Conservation (phyloP, 1,140 invertebrate genomes). For the Thaumetopoea pityocampa region DNA sequence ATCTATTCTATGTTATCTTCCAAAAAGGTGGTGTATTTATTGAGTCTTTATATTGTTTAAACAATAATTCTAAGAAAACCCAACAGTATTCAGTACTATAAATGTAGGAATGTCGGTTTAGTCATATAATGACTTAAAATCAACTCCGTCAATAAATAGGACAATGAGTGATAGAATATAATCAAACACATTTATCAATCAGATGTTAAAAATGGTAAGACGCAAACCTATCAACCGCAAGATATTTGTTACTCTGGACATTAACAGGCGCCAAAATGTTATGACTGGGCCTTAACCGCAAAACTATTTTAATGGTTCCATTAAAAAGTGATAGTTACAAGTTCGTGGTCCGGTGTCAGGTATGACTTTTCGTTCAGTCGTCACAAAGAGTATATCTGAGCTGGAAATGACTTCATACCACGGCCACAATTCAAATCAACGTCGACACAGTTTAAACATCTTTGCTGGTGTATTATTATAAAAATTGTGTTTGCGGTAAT, state of each 20-base stretch:
- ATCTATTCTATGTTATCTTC: too few species aligned
- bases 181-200: constrained; percentile 46
- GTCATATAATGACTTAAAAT: constrained; percentile 20
- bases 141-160: constrained; percentile 17
- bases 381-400: constrained; percentile 15
- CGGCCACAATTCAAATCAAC: constrained; percentile 14
- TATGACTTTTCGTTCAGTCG: constrained; percentile 14
- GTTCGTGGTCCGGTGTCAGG: constrained; percentile 30
- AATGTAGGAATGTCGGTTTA: constrained; percentile 26
- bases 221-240: constrained; percentile 41
- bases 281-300: constrained; percentile 43
- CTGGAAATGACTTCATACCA: constrained; percentile 32
- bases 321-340: constrained; percentile 69
- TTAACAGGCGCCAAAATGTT: constrained; percentile 53
- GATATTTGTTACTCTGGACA: constrained; percentile 44
- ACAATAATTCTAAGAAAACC: too few species aligned
- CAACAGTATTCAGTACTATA: neutral
- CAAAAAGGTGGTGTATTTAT: too few species aligned
- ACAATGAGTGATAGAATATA: constrained; percentile 36
- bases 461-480: constrained; percentile 3
- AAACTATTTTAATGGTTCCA: constrained; percentile 59
- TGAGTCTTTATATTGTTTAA: too few species aligned
- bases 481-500: constrained; percentile 4
- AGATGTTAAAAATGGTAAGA: constrained; percentile 23
- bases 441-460: constrained; percentile 6